Evolutionary conservation across 2,888 invertebrate genomes (phyloP), one percentile per base, ranked within the genome.

Genomic region (Mimumesa dahlbomi): DNA sequence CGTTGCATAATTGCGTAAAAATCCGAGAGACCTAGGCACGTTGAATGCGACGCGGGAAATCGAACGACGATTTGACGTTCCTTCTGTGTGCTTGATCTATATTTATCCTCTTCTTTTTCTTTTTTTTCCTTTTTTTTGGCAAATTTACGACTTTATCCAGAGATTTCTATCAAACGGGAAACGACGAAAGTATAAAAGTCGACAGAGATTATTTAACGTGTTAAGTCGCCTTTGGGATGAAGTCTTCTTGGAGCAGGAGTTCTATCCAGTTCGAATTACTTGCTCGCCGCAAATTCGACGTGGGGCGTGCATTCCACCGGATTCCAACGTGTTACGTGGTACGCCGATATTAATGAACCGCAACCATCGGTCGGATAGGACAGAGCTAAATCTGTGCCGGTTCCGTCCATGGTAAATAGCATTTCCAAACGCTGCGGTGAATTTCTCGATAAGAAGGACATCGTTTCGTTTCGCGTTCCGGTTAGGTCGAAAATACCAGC

Each of bases 281-380:
- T 56, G 71, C 52, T 43, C 52, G 57, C 74, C 76, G 49, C 78
- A 79, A 71, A 78, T 76, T 79, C 74, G 73, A 73, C 76, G 58
- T 57, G 53, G 38, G 19, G 57, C 38, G 45, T 25, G 54, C 76
- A 76, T 78, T 78, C 76, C 79, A 62, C 16, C 36, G 59, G 57
- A 76, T 79, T 75, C 76, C 78, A 31, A 57, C 69, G 63, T 58
- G 78, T 78, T 69, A 69, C 77, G 57, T 53, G 75, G 75, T 61
- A 52, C 61, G 69, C 74, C 73, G 69, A 77, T 77, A 75, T 77
- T 77, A 75, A 77, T 67, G 78, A 77, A 69, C 75, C 69, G 73
- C 66, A 77, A 48, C 69, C 64, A 75, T 77, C 72, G 57, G 64
- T 77, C 62, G 64, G 40, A 57, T 43, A 38, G 65, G 65, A 45